These are phyloP conservation scores for Micromys minutus DNA, from an alignment of 2,113 vertebrate species.

Conservation along the genomic window DNA sequence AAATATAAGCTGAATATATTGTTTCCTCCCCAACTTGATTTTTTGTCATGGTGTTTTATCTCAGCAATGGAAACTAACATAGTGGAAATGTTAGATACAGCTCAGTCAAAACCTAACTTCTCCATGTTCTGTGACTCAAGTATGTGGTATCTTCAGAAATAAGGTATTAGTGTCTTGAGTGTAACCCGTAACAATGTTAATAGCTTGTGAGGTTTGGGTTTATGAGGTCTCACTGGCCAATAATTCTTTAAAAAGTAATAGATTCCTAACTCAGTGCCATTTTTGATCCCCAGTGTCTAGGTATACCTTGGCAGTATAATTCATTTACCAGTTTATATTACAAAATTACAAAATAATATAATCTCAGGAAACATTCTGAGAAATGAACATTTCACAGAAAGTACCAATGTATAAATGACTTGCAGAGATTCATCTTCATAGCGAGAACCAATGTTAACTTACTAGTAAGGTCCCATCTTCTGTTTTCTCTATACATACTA, in stretches of 20 bases:
- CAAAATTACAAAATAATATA: neutral
- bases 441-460: neutral
- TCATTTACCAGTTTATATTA: neutral
- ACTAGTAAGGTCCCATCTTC: neutral
- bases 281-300: constrained; percentile 41
- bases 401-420: neutral
- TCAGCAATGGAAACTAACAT: neutral
- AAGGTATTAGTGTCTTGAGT: neutral
- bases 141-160: neutral
- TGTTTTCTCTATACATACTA: too few relatives aligned
- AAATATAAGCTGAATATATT: too few relatives aligned
- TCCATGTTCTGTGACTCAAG: neutral
- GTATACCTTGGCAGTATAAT: neutral
- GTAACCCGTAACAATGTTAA: neutral
- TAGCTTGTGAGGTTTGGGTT: neutral
- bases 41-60: neutral
- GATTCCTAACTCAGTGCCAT: neutral
- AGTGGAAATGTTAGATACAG: too few relatives aligned
- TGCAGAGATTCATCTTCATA: neutral
- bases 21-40: neutral
- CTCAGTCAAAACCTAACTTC: neutral
- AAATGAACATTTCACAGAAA: neutral
- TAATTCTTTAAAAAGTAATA: neutral
- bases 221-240: neutral
- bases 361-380: neutral